Evolutionary conservation across 2,113 vertebrate species (phyloP).

Genomic region (Eclectus roratus): DNA sequence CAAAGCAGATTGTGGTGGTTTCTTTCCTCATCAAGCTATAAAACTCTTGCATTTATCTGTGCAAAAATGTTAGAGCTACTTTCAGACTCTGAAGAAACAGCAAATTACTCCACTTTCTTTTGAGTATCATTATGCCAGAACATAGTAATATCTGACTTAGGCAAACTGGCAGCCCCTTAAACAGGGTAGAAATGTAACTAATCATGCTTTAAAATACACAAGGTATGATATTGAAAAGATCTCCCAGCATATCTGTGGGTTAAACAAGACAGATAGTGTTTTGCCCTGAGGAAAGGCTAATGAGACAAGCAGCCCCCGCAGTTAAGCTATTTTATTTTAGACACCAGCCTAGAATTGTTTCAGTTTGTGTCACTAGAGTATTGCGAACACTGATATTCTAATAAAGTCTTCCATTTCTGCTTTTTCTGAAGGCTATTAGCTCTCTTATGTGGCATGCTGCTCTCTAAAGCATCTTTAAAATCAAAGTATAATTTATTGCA

Average conservation of each 20-base stretch:
- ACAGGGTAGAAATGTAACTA: background rate
- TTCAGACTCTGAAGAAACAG: background rate
- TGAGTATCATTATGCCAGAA: background rate
- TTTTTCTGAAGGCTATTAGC: background rate
- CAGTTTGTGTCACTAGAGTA: background rate
- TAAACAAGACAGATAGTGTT: background rate
- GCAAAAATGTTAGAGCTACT: constrained; percentile 21
- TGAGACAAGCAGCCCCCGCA: background rate
- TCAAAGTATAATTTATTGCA: background rate
- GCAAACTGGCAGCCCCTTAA: background rate
- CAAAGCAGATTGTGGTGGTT: constrained; percentile 46
- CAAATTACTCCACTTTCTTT: background rate
- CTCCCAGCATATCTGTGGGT: background rate
- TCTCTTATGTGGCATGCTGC: background rate
- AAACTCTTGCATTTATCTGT: constrained; percentile 21
- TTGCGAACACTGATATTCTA: background rate
- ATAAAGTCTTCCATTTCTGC: background rate
- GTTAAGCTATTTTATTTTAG: background rate
- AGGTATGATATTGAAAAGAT: background rate
- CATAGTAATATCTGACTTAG: background rate
- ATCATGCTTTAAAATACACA: background rate
- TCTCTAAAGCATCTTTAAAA: background rate
- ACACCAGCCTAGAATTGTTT: background rate
- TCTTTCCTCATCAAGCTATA: constrained; percentile 14
- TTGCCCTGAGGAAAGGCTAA: background rate